phyloP scores from a whole-genome alignment of 23 tunicate species.

The Trididemnum clinides region DNA sequence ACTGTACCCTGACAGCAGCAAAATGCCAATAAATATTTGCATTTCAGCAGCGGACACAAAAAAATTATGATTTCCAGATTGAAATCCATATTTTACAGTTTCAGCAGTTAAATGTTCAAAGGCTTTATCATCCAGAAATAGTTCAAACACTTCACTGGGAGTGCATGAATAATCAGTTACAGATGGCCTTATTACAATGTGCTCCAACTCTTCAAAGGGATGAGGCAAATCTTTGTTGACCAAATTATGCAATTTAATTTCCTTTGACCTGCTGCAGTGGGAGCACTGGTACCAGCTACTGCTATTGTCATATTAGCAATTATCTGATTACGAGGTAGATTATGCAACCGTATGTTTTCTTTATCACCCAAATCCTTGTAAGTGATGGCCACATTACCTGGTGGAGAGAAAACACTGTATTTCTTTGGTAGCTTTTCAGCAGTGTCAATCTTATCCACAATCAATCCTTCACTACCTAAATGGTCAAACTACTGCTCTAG shows the following conservation, averaged over 20 bases:
- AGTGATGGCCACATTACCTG: not conserved
- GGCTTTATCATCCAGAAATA: too few species aligned
- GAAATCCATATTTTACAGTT: too few species aligned
- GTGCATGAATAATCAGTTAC: not conserved
- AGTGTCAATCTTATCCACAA: not conserved
- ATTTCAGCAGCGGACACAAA: too few species aligned
- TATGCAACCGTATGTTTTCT: not conserved
- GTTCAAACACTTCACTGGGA: not conserved
- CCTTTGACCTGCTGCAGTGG: not conserved
- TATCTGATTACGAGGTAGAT: not conserved
- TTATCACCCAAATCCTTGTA: not conserved
- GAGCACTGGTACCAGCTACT: not conserved
- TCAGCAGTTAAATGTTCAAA: too few species aligned
- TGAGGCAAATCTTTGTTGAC: not conserved
- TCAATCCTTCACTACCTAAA: not conserved
- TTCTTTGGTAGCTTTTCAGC: not conserved
- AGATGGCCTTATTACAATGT: not conserved
- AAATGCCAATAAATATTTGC: too few species aligned
- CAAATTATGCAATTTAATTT: not conserved
- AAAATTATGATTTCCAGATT: too few species aligned
- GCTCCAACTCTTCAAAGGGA: not conserved
- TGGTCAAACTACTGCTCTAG: not conserved
- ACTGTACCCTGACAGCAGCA: too few species aligned
- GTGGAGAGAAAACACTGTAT: not conserved
- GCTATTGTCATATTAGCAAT: not conserved